Conservation (phyloP, 2,797 vertebrate genomes). For the Pseudochirops corinnae region DNA sequence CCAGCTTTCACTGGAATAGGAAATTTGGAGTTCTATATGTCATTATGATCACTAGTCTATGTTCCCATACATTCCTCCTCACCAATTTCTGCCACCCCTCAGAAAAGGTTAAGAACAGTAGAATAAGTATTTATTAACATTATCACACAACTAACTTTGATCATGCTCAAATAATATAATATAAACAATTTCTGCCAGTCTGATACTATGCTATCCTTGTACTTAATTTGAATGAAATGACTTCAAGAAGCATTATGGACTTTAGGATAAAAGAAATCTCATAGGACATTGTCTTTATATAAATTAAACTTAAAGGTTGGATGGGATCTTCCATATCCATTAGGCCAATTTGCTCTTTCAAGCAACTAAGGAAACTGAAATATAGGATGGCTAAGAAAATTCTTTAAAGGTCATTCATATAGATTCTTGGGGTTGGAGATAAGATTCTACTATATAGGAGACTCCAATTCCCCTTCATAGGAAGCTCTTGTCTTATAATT, state of each 20-base stretch:
- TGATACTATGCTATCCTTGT: background rate
- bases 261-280: background rate
- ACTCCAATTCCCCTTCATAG: background rate
- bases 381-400: background rate
- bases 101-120: background rate
- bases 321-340: background rate
- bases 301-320: background rate
- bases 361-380: background rate
- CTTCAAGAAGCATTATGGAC: background rate
- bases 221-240: background rate
- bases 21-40: background rate
- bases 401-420: background rate
- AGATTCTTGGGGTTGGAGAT: background rate
- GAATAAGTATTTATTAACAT: background rate
- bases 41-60: background rate
- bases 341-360: background rate
- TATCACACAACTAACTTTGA: background rate
- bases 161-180: background rate
- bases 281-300: background rate
- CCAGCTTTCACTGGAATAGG: background rate
- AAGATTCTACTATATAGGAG: background rate
- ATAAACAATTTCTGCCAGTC: background rate
- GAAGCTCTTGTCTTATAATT: too few species aligned
- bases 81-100: too few species aligned
- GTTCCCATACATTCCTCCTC: background rate